Evolutionary conservation across 2,888 invertebrate species (phyloP), one percentile per base, ranked within the genome.

Genomic region (Hirudinaria manillensis): DNA sequence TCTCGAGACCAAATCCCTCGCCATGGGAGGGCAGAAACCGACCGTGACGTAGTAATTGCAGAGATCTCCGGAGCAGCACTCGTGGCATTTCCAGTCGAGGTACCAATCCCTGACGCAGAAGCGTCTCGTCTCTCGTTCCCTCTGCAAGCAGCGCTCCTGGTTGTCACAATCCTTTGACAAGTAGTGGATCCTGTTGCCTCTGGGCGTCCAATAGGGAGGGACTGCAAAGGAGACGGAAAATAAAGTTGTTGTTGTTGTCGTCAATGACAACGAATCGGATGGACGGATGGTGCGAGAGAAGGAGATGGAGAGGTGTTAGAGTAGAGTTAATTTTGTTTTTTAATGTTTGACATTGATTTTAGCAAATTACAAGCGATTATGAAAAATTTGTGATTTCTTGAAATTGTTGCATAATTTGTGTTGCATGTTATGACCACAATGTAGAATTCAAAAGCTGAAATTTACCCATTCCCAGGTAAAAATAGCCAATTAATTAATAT

Each of bases 1-100:
- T 10, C 38, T 38, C 38, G 10, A 38, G 38, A 38, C 4, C 38
- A 3, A 38, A n/a, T n/a, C n/a, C n/a, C n/a, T n/a, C n/a, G n/a
- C n/a, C n/a, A n/a, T n/a, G n/a, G n/a, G n/a, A n/a, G n/a, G n/a
- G n/a, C n/a, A n/a, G n/a, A 10, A 16, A 90, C 93, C 92, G 88
- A 96, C 95, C 84, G 96, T 93, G 72, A 94, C 90, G 85, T 90
- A 97, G 84, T 93, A 96, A 86, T 97, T 97, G 86, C 96, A 97
- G 75, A 93, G 89, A 85, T 97, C 96, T 72, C 96, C 96, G 82
- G 91, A 91, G 83, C 97, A 97, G 86, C 96, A 97, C 84, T 96
- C 94, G 0, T 93, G 91, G 86, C 96, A 97, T 79, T 91, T 90
- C 97, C 96, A 97, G 86, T 97, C 96, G 83, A 93, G 91, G 83